Conservation (phyloP, 2,797 vertebrate species). For the Gila robusta region DNA sequence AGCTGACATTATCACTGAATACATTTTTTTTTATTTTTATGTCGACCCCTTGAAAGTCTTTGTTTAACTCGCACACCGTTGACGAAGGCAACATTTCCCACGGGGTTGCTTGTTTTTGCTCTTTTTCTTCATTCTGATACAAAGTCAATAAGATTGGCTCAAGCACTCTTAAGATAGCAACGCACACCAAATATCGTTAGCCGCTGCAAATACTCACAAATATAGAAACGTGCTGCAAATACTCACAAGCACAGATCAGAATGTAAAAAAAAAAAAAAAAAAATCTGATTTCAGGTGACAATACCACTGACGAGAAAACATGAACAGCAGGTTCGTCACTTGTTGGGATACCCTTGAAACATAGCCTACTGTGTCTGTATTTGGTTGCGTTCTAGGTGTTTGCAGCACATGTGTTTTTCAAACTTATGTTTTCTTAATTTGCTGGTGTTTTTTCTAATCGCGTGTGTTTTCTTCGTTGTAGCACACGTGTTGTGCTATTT, state of each 20-base stretch:
- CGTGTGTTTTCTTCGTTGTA: background rate
- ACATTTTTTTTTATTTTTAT: background rate
- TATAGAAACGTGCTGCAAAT: background rate
- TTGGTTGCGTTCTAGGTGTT: background rate
- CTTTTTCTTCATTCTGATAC: background rate
- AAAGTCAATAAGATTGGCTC: slow-evolving; percentile 14
- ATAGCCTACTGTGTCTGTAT: background rate
- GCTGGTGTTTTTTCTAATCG: background rate
- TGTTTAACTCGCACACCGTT: background rate
- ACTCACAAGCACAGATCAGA: background rate
- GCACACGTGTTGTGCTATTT: background rate
- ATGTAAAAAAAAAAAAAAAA: background rate
- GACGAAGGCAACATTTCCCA: background rate
- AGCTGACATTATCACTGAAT: background rate
- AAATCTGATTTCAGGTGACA: no score
- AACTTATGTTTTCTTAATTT: background rate
- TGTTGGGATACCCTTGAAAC: background rate
- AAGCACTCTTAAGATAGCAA: background rate
- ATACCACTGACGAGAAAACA: background rate
- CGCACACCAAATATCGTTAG: no score
- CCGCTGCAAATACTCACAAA: background rate
- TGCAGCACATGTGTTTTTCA: no score
- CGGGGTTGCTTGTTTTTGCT: background rate
- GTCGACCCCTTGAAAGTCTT: background rate
- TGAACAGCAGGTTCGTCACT: background rate